Evolutionary conservation across 2,113 vertebrate genomes (phyloP).

Genomic region (Damaliscus lunatus): DNA sequence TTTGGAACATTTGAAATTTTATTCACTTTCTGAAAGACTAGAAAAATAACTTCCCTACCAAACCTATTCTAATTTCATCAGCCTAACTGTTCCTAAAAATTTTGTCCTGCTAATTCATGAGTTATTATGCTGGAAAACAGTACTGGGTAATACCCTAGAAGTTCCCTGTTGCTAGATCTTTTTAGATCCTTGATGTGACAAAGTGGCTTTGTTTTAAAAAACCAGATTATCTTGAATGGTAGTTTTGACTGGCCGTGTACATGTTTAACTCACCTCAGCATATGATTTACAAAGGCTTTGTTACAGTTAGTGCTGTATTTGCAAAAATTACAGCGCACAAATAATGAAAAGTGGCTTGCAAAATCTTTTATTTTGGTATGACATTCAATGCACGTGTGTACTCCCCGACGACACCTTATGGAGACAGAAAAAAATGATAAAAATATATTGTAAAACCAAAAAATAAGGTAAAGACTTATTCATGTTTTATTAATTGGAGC

Average conservation of each 20-base stretch:
- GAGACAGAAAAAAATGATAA: conserved; percentile 55
- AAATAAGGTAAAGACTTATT: background rate
- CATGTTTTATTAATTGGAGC: conserved; percentile 38
- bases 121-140: background rate
- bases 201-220: conserved; percentile 12
- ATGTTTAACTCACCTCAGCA: conserved; percentile 86
- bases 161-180: background rate
- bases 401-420: conserved; percentile 78
- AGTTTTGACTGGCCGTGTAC: background rate
- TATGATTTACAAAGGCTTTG: conserved; percentile 91
- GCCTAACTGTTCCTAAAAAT: background rate
- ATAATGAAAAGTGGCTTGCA: conserved; percentile 88
- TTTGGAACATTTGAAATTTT: conserved; percentile 25
- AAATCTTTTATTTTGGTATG: conserved; percentile 87
- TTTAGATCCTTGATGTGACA: conserved; percentile 6
- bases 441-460: background rate
- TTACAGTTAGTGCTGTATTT: conserved; percentile 93
- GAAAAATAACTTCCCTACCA: conserved; percentile 26
- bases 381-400: conserved; percentile 94
- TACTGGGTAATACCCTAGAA: background rate
- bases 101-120: conserved; percentile 9
- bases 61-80: conserved; percentile 12
- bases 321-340: conserved; percentile 89
- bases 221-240: background rate
- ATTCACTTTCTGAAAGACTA: background rate